Evolutionary conservation across 2,888 invertebrate genomes (phyloP).

Genomic region (Tipula unca): DNA sequence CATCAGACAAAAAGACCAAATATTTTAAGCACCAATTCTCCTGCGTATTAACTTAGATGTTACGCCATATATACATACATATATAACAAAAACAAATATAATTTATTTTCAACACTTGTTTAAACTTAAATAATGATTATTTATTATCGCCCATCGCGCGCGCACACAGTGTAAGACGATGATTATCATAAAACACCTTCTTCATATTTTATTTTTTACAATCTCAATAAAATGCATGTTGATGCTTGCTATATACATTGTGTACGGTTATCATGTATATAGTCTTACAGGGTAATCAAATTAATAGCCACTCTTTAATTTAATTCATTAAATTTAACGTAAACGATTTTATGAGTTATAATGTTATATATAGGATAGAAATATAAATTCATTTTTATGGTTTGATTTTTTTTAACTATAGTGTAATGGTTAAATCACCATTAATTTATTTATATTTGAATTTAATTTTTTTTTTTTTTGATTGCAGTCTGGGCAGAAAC

Average conservation of each 20-base stretch:
- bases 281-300: not conserved
- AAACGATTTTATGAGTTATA: not conserved
- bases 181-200: slow-evolving; percentile 8
- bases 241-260: not conserved
- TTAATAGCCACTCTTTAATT: not conserved
- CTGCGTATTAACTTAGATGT: not conserved
- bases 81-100: not conserved
- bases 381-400: not conserved
- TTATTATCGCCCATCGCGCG: not conserved
- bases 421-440: not conserved
- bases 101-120: not conserved
- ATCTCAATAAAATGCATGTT: slow-evolving; percentile 8
- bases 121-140: not conserved
- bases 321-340: not conserved
- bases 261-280: not conserved
- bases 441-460: not conserved
- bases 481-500: slow-evolving; percentile 81
- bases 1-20: not conserved
- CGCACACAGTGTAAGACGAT: not conserved
- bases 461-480: too few relatives aligned
- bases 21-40: not conserved
- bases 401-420: slow-evolving; percentile 22
- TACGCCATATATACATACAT: not conserved
- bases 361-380: not conserved
- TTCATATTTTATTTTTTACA: not conserved